Base-by-base conservation (phyloP, 2,113 vertebrate species). In the Coptodon bakossiorum region DNA sequence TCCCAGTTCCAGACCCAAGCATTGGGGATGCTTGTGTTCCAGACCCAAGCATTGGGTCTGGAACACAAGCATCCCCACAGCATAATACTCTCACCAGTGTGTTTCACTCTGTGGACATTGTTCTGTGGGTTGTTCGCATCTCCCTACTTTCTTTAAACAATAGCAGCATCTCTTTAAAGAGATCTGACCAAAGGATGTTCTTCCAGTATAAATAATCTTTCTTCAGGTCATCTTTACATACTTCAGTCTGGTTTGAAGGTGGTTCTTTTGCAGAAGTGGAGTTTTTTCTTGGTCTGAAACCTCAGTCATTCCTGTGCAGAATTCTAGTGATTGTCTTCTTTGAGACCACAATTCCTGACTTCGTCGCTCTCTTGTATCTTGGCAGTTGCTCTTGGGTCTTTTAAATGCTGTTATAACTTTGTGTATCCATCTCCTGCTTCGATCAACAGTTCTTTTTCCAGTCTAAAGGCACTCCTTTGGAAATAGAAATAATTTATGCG, bases 331-430 rank as follows among this genome's bases (percentile, higher is more conserved):
- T 34, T 10, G 29, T 61, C 59, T 5, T 61, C 16, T 61, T 61
- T 19, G 57, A 61, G 3, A 0, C 59, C 59, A 4, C 29, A 61
- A 4, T 61, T 34, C 57, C 0, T 2, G 17, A 17, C 57, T 34
- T 31, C 0, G 0, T 10, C 29, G 0, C 16, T 61, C 16, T 61
- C 29, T 61, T 10, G 59, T 61, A 29, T 34, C 29, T 61, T 34
- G 2, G 2, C 29, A 61, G 59, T 61, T 61, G 29, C 34, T 61
- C 59, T 3, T 61, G 59, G 59, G 59, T 4, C 5, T 34, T 61
- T 34, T 61, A 61, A 61, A 61, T 19, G 5, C 16, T 61, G 59
- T 61, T 0, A 2, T 34, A 61, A 34, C 1, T 63, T 63, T 63
- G 59, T 63, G 59, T 19, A 11, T 63, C 16, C 16, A 63, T 34